Conservation (phyloP, 2,113 vertebrate genomes). For the Pluvianellus socialis region DNA sequence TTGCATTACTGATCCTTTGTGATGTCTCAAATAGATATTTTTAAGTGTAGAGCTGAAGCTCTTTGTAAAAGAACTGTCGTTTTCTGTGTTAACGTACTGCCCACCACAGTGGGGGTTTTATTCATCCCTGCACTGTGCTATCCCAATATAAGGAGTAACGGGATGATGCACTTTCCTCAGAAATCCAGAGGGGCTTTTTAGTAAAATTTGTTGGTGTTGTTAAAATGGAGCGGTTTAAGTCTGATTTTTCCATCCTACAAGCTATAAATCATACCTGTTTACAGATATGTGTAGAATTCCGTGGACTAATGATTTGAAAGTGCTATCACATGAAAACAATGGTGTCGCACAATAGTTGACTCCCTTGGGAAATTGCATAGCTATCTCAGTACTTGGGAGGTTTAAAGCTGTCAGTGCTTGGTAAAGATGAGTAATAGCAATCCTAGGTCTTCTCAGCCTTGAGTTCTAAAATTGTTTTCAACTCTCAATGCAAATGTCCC, state of each 20-base stretch:
- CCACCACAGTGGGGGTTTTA: neutral
- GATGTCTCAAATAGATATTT: neutral
- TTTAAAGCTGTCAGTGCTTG: conserved; percentile 62
- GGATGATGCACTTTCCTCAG: neutral
- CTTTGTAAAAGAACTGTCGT: neutral
- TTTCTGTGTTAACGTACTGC: neutral
- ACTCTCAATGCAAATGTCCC: conserved; percentile 67
- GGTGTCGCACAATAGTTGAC: conserved; percentile 23
- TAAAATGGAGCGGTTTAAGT: conserved; percentile 26
- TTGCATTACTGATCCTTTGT: neutral
- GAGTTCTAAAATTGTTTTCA: conserved; percentile 72
- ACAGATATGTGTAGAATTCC: neutral
- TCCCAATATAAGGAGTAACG: neutral
- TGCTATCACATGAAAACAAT: conserved; percentile 48
- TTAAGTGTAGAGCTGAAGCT: neutral
- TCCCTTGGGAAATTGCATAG: conserved; percentile 66
- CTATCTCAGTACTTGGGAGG: conserved; percentile 58
- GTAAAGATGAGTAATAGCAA: conserved; percentile 68
- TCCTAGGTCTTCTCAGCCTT: conserved; percentile 63
- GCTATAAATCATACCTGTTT: conserved; percentile 61
- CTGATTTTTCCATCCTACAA: neutral
- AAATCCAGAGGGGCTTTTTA: neutral
- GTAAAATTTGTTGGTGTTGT: neutral
- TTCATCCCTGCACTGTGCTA: neutral
- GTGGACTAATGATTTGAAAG: conserved; percentile 38